Conservation (phyloP, 2,888 invertebrate genomes). For the Ectropis crepuscularia region DNA sequence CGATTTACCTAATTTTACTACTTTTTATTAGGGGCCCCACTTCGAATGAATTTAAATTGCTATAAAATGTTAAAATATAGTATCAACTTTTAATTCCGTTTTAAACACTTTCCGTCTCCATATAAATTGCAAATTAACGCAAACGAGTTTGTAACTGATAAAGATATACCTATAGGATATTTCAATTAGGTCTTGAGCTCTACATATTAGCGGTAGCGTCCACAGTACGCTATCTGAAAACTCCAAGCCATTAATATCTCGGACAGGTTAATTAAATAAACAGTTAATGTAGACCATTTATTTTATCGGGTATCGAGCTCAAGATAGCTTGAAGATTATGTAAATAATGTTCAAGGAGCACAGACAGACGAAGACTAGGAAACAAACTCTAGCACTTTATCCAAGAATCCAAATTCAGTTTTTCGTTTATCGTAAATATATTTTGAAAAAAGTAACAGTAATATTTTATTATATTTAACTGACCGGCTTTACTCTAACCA, state of each 20-base stretch:
- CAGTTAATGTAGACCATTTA: constrained; percentile 40
- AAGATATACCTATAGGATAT: constrained; percentile 26
- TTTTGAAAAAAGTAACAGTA: too few relatives aligned
- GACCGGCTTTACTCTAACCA: too few relatives aligned
- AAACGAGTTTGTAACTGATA: constrained; percentile 31
- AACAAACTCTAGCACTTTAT: too few relatives aligned
- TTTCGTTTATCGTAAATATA: too few relatives aligned
- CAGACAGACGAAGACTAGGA: too few relatives aligned
- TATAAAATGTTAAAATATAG: constrained; percentile 42
- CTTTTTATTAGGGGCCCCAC: constrained; percentile 14
- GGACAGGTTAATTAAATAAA: constrained; percentile 42
- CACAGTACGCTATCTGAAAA: constrained; percentile 25
- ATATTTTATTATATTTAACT: too few relatives aligned
- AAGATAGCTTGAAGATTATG: not conserved
- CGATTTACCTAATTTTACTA: not conserved
- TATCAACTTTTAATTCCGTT: constrained; percentile 17
- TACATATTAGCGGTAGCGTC: constrained; percentile 14
- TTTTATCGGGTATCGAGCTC: constrained; percentile 30
- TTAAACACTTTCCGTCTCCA: constrained; percentile 14
- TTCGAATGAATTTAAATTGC: constrained; percentile 39
- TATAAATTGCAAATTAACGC: constrained; percentile 22
- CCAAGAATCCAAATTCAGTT: too few relatives aligned
- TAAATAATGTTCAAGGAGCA: constrained; percentile 3
- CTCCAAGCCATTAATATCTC: constrained; percentile 37
- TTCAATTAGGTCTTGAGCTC: constrained; percentile 39